These are phyloP conservation scores for Oxygymnocypris stewartii DNA, from an alignment of 2,113 vertebrate genomes.

Conservation along the genomic window DNA sequence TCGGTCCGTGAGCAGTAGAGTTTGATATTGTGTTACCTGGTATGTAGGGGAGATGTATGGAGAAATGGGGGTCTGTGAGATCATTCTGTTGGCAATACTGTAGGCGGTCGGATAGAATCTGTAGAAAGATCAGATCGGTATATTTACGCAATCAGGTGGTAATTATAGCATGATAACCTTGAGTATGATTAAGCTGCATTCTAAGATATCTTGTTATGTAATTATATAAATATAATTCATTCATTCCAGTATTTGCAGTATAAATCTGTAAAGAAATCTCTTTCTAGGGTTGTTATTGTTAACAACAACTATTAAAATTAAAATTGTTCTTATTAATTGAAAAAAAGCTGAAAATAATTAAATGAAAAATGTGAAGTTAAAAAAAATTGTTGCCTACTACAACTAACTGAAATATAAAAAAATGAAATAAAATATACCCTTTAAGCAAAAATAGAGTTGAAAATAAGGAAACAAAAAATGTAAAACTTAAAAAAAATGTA, in stretches of 20 bases:
- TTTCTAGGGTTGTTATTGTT: not conserved
- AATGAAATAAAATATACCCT: not conserved
- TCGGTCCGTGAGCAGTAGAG: not conserved
- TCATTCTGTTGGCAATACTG: conserved; percentile 98
- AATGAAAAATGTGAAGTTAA: not conserved
- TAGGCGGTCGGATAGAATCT: conserved; percentile 95
- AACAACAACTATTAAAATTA: not conserved
- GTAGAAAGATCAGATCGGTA: conserved; percentile 56
- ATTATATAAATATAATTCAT: not conserved
- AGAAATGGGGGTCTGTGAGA: conserved; percentile 92
- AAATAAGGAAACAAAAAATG: too few species aligned
- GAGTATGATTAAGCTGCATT: not conserved
- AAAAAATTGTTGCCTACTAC: not conserved
- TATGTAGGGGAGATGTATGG: conserved; percentile 95
- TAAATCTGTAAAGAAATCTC: not conserved
- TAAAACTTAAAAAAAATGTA: too few species aligned
- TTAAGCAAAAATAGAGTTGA: too few species aligned
- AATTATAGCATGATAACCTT: not conserved
- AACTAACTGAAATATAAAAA: not conserved
- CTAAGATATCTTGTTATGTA: not conserved
- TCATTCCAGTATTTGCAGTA: not conserved
- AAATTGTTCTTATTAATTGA: not conserved
- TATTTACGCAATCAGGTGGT: not conserved
- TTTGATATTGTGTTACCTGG: conserved; percentile 80
- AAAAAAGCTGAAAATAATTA: not conserved